Conservation (phyloP, 2,113 vertebrate genomes). For the Tenebrosternarchus preto region DNA sequence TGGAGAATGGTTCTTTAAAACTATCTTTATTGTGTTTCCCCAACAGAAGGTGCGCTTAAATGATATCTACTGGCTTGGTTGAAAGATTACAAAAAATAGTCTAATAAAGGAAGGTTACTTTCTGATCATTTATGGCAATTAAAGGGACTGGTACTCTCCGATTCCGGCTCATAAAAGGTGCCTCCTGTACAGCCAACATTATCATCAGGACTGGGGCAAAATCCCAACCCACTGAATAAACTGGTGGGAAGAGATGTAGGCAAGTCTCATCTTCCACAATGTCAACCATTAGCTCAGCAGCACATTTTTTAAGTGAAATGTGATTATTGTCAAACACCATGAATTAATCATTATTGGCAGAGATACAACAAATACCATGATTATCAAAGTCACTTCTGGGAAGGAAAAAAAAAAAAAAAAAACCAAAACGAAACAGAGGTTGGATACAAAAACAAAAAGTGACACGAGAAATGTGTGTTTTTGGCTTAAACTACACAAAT, state of each 20-base stretch:
- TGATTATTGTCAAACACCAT: background rate
- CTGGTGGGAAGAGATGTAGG: conserved; percentile 33
- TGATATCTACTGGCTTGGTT: conserved; percentile 35
- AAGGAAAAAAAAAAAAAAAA: too few relatives aligned
- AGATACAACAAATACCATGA: conserved; percentile 24
- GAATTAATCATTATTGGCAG: conserved; percentile 23
- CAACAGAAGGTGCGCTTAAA: conserved; percentile 49
- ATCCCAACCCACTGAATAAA: conserved; percentile 23
- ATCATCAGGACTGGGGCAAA: conserved; percentile 14
- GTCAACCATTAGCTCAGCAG: conserved; percentile 23
- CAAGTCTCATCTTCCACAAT: background rate
- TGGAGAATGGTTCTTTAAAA: conserved; percentile 31
- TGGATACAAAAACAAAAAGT: background rate
- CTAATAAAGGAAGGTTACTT: conserved; percentile 40
- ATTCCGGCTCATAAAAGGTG: background rate
- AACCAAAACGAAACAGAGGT: too few relatives aligned
- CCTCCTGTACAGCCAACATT: background rate
- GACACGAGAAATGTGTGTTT: conserved; percentile 1
- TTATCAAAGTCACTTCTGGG: background rate
- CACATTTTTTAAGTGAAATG: background rate
- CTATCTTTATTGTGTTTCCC: conserved; percentile 55
- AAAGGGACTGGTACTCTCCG: conserved; percentile 12
- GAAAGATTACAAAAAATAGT: conserved; percentile 30
- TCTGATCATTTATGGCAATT: conserved; percentile 47
- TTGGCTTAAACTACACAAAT: conserved; percentile 9